phyloP scores from a whole-genome alignment of 2,888 invertebrate species.

The Catotricha subobsoleta region DNA sequence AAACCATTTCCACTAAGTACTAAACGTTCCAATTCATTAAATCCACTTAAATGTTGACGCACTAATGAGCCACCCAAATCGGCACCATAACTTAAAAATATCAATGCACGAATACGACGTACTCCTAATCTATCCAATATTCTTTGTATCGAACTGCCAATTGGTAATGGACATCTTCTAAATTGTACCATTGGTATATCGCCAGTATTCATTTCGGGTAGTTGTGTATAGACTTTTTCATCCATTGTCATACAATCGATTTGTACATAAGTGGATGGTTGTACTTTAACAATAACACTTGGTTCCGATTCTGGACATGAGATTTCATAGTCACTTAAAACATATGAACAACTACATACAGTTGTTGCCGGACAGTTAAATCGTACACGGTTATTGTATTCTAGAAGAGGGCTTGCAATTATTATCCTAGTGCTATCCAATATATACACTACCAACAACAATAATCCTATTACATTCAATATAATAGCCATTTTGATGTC shows the following conservation, averaged over 20 bases:
- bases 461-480: too few species aligned
- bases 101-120: slow-evolving; percentile 26
- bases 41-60: slow-evolving; percentile 38
- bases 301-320: slow-evolving; percentile 22
- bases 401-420: too few species aligned
- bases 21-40: slow-evolving; percentile 36
- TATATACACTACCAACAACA: too few species aligned
- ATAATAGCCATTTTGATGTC: too few species aligned
- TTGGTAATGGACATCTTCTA: slow-evolving; percentile 25
- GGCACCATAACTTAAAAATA: slow-evolving; percentile 33
- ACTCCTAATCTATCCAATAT: slow-evolving; percentile 25
- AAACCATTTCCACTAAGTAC: slow-evolving; percentile 42
- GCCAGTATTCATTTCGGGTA: slow-evolving; percentile 21
- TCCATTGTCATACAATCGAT: slow-evolving; percentile 24
- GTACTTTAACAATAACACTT: slow-evolving; percentile 22
- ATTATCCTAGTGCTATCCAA: too few species aligned
- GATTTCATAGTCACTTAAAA: slow-evolving; percentile 22
- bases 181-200: slow-evolving; percentile 21
- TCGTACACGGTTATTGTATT: too few species aligned
- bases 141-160: slow-evolving; percentile 29
- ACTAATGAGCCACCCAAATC: slow-evolving; percentile 36
- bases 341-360: slow-evolving; percentile 21
- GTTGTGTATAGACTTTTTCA: slow-evolving; percentile 18
- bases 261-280: slow-evolving; percentile 19
- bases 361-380: too few species aligned